Evolutionary conservation across 2,888 invertebrate species (phyloP).

Genomic region (Drosophila testacea): DNA sequence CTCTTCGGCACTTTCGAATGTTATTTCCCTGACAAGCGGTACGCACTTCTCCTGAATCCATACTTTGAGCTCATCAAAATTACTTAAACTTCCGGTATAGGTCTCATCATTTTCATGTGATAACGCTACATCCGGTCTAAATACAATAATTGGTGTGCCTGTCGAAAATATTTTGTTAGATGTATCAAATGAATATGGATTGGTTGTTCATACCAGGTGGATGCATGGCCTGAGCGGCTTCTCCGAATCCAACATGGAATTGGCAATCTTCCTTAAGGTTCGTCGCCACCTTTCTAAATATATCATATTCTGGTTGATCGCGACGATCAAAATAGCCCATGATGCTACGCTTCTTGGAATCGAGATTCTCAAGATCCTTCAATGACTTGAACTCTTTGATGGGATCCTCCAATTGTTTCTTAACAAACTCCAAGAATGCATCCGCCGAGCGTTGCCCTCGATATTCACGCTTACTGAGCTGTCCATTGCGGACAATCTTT

Average conservation of each 20-base stretch:
- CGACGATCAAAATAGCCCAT: slow-evolving; percentile 95
- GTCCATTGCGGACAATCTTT: slow-evolving; percentile 96
- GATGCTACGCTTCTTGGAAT: slow-evolving; percentile 93
- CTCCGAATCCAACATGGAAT: slow-evolving; percentile 96
- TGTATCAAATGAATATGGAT: too few species aligned
- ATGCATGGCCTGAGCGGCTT: slow-evolving; percentile 92
- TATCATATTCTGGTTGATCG: slow-evolving; percentile 92
- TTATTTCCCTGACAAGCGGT: slow-evolving; percentile 98
- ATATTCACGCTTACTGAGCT: slow-evolving; percentile 95
- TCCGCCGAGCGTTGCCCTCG: slow-evolving; percentile 96
- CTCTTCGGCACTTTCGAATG: slow-evolving; percentile 99
- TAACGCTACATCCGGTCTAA: slow-evolving; percentile 91
- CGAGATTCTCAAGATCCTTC: slow-evolving; percentile 90
- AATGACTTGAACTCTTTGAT: slow-evolving; percentile 91
- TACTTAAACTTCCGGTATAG: slow-evolving; percentile 90
- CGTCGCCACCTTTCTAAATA: slow-evolving; percentile 92
- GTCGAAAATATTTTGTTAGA: background rate
- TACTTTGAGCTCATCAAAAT: slow-evolving; percentile 93
- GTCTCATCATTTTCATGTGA: slow-evolving; percentile 94
- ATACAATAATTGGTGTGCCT: slow-evolving; percentile 93
- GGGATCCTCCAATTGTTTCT: slow-evolving; percentile 94
- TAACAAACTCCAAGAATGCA: slow-evolving; percentile 95
- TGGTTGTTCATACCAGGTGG: slow-evolving; percentile 88
- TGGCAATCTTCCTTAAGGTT: slow-evolving; percentile 97
- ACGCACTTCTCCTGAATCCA: slow-evolving; percentile 98